phyloP scores from a whole-genome alignment of 2,888 invertebrate genomes.

The Caenorhabditis angaria region DNA sequence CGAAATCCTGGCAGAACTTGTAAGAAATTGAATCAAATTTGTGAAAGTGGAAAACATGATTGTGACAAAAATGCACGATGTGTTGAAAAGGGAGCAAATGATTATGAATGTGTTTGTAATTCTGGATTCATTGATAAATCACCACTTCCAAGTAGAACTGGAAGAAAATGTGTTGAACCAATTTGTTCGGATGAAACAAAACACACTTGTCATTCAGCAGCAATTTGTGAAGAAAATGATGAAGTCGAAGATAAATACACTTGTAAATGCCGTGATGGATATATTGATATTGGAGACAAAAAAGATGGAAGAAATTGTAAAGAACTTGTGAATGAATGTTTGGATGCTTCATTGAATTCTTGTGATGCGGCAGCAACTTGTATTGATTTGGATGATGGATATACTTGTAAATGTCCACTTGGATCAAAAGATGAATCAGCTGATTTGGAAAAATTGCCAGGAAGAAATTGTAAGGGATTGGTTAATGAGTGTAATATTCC shows the following conservation, averaged over 20 bases:
- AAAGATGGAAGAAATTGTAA: constrained; percentile 52
- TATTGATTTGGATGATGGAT: constrained; percentile 61
- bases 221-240: constrained; percentile 62
- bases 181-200: constrained; percentile 61
- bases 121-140: constrained; percentile 64
- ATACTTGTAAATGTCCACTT: constrained; percentile 58
- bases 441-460: constrained; percentile 57
- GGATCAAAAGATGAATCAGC: constrained; percentile 65
- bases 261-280: constrained; percentile 87
- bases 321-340: constrained; percentile 65
- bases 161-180: constrained; percentile 52
- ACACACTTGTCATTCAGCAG: constrained; percentile 67
- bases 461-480: constrained; percentile 55
- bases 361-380: constrained; percentile 63
- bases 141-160: constrained; percentile 45
- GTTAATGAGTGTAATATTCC: constrained; percentile 67
- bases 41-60: constrained; percentile 62
- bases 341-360: constrained; percentile 58
- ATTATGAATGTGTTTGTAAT: constrained; percentile 65
- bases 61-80: constrained; percentile 65
- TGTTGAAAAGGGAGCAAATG: constrained; percentile 60
- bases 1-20: constrained; percentile 66
- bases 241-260: constrained; percentile 58
- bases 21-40: constrained; percentile 60
- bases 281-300: constrained; percentile 76